Conservation (phyloP, 2,888 invertebrate genomes). For the Amphiduros pacificus region DNA sequence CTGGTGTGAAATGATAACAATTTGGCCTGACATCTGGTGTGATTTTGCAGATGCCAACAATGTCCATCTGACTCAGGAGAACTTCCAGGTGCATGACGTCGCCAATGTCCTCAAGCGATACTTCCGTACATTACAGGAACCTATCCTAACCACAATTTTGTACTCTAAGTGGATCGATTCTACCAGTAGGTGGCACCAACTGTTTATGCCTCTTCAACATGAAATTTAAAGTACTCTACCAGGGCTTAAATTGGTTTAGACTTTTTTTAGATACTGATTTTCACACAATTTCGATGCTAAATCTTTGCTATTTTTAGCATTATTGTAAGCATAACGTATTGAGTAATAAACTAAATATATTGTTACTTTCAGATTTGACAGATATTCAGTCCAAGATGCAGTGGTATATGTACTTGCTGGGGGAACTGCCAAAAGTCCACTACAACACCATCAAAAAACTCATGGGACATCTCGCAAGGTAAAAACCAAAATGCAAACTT, state of each 20-base stretch:
- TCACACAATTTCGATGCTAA: no score
- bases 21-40: no score
- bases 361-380: conserved; percentile 32
- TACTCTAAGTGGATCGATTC: conserved; percentile 69
- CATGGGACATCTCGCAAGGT: conserved; percentile 72
- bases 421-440: conserved; percentile 72
- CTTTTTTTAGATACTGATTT: no score
- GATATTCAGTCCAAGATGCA: conserved; percentile 37
- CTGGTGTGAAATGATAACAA: no score
- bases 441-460: conserved; percentile 77
- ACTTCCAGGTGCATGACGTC: conserved; percentile 84
- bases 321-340: no score
- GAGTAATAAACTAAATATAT: no score
- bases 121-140: conserved; percentile 84
- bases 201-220: no score
- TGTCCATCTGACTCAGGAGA: conserved; percentile 76
- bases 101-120: conserved; percentile 85
- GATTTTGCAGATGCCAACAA: conserved; percentile 71
- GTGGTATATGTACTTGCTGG: conserved; percentile 66
- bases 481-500: conserved; percentile 25
- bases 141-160: conserved; percentile 74
- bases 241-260: no score
- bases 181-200: conserved; percentile 63
- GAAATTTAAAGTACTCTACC: no score
- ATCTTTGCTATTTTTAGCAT: no score